Base-by-base conservation (phyloP, 2,113 vertebrate species). In the Pelodiscus sinensis region DNA sequence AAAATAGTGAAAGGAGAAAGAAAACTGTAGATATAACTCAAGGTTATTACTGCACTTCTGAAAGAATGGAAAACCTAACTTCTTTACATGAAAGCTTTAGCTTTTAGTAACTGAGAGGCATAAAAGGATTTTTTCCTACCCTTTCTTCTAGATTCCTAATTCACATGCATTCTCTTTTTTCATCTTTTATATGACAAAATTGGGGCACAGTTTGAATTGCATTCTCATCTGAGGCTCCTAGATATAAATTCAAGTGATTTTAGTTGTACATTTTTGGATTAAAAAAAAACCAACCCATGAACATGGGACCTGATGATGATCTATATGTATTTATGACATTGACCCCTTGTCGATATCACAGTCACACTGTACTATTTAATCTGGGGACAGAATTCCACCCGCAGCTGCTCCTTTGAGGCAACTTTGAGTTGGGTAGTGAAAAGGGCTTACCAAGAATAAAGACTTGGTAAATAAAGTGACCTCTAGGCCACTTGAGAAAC, bases 111-210 rank as follows among this genome's bases (percentile, higher is more conserved):
- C 82, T 82, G 93, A 75, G 78, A 93, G 71, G 86, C 82, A 54
- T 87, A 84, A 88, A 14, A 87, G 85, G 87, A 10, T 71, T 16
- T 94, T 71, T 87, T 87, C 92, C 85, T 84, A 57, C 91, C 92
- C 95, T 96, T 96, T 93, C 95, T 65, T 92, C 31, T 82, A 77
- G 9, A 91, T 94, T 81, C 92, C 95, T 81, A n/a, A 86, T 91
- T 93, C 86, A 86, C 85, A 2, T 16, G 50, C 73, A 15, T 87
- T 52, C 81, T 94, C 91, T 87, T 81, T 82, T 80, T 71, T 73
- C 85, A 55, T 57, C n/a, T 35, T 73, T 85, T 92, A 51, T 94
- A 71, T 15, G 71, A 73, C 54, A 31, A 78, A 54, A 82, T 9
- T 3, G 31, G 79, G 89, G 58, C 78, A n/a, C 87, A 27, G 81